Evolutionary conservation across 2,888 invertebrate genomes (phyloP).

Genomic region (Arenicola marina): DNA sequence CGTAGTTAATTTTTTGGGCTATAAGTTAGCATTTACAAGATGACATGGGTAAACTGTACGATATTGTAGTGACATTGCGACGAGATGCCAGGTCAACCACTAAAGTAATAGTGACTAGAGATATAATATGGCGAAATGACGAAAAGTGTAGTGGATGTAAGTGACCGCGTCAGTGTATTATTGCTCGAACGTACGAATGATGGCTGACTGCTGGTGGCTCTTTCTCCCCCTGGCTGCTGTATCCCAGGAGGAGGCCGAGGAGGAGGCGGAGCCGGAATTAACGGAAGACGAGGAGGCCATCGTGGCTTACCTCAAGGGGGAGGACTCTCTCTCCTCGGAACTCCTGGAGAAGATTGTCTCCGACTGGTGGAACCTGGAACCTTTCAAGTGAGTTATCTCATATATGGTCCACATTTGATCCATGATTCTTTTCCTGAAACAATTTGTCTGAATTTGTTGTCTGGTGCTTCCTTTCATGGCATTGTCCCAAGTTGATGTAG

Average conservation of each 20-base stretch:
- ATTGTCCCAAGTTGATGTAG: too few species aligned
- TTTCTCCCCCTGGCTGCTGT: not conserved
- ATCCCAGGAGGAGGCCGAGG: conserved; percentile 9
- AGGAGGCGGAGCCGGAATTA: conserved; percentile 46
- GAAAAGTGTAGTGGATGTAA: too few species aligned
- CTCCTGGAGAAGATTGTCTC: conserved; percentile 55
- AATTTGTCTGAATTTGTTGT: not conserved
- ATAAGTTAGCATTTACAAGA: too few species aligned
- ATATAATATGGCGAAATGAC: too few species aligned
- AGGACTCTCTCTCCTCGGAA: conserved; percentile 55
- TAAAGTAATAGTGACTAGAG: too few species aligned
- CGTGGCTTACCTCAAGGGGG: conserved; percentile 54
- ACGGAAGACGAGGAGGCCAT: conserved; percentile 60
- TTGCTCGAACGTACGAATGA: too few species aligned
- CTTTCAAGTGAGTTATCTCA: conserved; percentile 40
- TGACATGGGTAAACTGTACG: too few species aligned
- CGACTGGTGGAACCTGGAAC: conserved; percentile 60
- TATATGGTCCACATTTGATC: not conserved
- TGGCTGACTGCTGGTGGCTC: not conserved
- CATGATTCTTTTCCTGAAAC: not conserved
- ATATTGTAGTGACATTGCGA: too few species aligned
- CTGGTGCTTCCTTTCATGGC: too few species aligned
- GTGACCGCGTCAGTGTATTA: too few species aligned
- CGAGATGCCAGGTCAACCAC: too few species aligned
- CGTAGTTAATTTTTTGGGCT: too few species aligned